These are phyloP conservation scores for Troilus luridus DNA, from an alignment of 2,888 invertebrate species.

Conservation along the genomic window DNA sequence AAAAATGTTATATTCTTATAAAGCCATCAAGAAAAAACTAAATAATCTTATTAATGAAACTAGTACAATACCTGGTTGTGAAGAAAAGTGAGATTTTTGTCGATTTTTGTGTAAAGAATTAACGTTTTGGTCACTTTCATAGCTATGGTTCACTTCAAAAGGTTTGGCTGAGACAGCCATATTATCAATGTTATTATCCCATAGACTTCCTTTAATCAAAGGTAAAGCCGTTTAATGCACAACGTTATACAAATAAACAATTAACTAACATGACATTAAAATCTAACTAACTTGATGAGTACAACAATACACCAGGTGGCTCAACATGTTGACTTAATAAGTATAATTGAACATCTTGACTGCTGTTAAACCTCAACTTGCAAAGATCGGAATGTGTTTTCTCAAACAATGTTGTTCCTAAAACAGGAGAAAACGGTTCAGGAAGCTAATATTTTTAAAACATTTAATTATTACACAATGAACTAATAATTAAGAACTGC, in stretches of 20 bases:
- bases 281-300: constrained; percentile 75
- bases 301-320: constrained; percentile 81
- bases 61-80: neutral
- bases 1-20: neutral
- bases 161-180: neutral
- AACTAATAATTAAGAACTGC: too few species aligned
- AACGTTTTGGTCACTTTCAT: neutral
- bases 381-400: constrained; percentile 75
- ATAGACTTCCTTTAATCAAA: neutral
- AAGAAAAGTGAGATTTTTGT: constrained; percentile 18
- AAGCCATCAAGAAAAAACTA: neutral
- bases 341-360: constrained; percentile 77
- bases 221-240: neutral
- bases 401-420: constrained; percentile 63
- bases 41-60: neutral
- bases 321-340: constrained; percentile 78
- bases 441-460: neutral
- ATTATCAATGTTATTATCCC: neutral
- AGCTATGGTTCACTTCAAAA: neutral
- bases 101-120: constrained; percentile 19
- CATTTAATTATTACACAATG: neutral
- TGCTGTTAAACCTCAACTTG: constrained; percentile 78
- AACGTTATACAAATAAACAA: neutral
- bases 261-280: neutral
- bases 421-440: neutral